These are phyloP conservation scores for Stenoptilia bipunctidactyla DNA, from an alignment of 2,888 invertebrate genomes.

Conservation along the genomic window DNA sequence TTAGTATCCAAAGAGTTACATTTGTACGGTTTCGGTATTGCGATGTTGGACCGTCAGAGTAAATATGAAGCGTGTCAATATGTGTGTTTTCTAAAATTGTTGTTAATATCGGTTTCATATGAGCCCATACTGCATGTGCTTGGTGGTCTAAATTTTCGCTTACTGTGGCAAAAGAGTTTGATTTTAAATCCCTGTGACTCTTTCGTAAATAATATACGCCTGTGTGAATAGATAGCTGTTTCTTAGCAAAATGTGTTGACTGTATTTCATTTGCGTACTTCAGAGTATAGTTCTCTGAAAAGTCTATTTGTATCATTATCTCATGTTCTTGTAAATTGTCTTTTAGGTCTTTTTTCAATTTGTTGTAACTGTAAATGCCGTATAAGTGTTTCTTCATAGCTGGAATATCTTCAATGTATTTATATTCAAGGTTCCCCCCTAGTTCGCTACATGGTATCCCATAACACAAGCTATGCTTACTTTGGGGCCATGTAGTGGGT, in stretches of 20 bases:
- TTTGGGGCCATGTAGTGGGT: no score
- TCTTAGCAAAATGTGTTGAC: constrained; percentile 10
- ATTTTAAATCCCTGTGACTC: constrained; percentile 9
- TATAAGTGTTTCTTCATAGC: no score
- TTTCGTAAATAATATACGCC: constrained; percentile 12
- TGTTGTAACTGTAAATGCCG: constrained; percentile 10
- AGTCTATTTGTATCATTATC: constrained; percentile 13
- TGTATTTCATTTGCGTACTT: constrained; percentile 15
- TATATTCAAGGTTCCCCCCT: no score
- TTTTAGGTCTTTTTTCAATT: constrained; percentile 13
- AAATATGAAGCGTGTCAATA: constrained; percentile 14
- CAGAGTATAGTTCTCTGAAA: constrained; percentile 14
- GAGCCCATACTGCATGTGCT: constrained; percentile 17
- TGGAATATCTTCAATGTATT: no score
- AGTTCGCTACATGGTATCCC: no score
- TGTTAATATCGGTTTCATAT: constrained; percentile 16
- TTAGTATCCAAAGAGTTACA: constrained; percentile 15
- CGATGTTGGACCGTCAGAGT: constrained; percentile 17
- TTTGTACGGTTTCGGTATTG: constrained; percentile 18
- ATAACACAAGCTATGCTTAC: no score
- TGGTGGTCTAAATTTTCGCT: constrained; percentile 18
- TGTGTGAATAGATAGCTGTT: constrained; percentile 9
- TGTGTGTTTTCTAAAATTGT: constrained; percentile 13
- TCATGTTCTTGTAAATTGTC: constrained; percentile 11
- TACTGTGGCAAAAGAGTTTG: constrained; percentile 15